Evolutionary conservation across 2,113 vertebrate species (phyloP).

Genomic region (Aythya baeri): DNA sequence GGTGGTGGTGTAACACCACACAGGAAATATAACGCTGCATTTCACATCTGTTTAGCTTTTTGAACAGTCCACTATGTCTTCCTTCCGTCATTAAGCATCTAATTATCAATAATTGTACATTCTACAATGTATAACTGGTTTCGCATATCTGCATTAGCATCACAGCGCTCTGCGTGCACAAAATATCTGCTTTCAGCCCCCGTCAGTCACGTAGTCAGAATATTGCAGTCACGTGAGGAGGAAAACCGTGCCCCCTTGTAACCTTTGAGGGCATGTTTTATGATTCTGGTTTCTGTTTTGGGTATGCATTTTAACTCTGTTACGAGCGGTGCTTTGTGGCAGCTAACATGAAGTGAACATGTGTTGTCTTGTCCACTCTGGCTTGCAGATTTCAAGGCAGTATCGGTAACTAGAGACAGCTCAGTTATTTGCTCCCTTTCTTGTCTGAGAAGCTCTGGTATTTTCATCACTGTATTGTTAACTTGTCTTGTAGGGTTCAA

Average conservation of each 20-base stretch:
- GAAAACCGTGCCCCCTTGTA: not conserved
- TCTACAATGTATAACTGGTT: not conserved
- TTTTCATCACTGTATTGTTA: not conserved
- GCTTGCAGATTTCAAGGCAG: slow-evolving; percentile 2
- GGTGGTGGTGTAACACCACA: not conserved
- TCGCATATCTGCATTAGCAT: not conserved
- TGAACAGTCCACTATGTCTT: not conserved
- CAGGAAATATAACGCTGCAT: rapidly evolving
- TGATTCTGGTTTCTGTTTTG: not conserved
- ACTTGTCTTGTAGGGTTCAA: not conserved
- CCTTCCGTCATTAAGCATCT: not conserved
- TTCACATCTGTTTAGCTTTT: not conserved
- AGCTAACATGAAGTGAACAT: not conserved
- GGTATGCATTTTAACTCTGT: not conserved
- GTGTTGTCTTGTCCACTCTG: not conserved
- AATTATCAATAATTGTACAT: not conserved
- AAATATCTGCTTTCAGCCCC: not conserved
- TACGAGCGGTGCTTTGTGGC: not conserved
- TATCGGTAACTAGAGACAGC: not conserved
- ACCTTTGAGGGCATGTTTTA: not conserved
- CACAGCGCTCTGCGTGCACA: rapidly evolving
- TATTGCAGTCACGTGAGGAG: not conserved
- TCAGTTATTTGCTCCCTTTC: not conserved
- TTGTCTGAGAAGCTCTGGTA: not conserved
- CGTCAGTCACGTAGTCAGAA: not conserved